A percentile compares a stretch with the other conserved stretches of the same genome.
phyloP scores from a whole-genome alignment of 2,888 invertebrate species.

The Eustalomyia histrio region DNA sequence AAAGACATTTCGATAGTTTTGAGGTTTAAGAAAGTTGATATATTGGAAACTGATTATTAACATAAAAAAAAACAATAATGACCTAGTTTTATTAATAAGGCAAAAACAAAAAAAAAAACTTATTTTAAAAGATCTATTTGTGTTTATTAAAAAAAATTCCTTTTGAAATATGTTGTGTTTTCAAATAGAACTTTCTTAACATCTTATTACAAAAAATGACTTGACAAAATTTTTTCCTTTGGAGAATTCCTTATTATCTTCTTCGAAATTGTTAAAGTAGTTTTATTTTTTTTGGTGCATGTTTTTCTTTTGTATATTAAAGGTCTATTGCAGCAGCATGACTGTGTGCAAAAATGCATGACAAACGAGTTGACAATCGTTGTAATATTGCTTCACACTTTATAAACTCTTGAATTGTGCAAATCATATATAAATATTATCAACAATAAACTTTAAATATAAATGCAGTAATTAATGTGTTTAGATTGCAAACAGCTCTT shows the following conservation, averaged over 20 bases:
- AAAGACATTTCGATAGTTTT: slow-evolving; percentile 27
- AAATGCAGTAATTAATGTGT: not conserved
- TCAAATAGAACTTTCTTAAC: not conserved
- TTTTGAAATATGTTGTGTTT: not conserved
- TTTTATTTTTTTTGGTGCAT: not conserved
- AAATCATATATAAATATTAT: not conserved
- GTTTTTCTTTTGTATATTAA: slow-evolving; percentile 23
- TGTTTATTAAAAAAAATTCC: not conserved
- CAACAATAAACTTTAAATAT: not conserved
- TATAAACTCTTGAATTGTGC: slow-evolving; percentile 10
- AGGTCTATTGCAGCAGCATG: slow-evolving; percentile 41
- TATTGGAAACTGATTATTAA: not conserved
- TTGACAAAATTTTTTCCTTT: slow-evolving; percentile 2
- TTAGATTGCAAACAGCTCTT: not conserved
- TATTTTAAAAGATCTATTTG: not conserved
- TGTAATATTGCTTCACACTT: slow-evolving; percentile 36
- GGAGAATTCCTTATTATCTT: not conserved
- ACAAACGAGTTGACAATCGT: slow-evolving; percentile 51
- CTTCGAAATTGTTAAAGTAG: slow-evolving; percentile 31
- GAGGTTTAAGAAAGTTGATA: slow-evolving; percentile 57
- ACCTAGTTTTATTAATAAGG: slow-evolving; percentile 25
- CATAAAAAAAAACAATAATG: slow-evolving; percentile 37
- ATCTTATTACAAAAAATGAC: slow-evolving; percentile 1
- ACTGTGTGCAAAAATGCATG: slow-evolving; percentile 31
- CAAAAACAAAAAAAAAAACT: slow-evolving; percentile 2